These are phyloP conservation scores for Standfussiana lucernea DNA, from an alignment of 2,888 invertebrate genomes.

Conservation along the genomic window DNA sequence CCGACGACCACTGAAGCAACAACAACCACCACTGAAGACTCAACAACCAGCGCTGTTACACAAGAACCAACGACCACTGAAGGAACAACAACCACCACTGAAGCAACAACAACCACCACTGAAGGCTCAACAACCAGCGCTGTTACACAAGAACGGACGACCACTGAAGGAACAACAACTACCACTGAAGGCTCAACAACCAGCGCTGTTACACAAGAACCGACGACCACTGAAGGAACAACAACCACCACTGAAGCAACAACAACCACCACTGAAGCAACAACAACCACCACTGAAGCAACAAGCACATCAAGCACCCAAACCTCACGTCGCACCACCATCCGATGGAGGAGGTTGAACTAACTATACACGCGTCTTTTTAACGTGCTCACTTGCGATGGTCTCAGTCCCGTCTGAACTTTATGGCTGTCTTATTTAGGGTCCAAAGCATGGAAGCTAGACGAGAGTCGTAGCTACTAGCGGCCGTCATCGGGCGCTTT, in stretches of 20 bases:
- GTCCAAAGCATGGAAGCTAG: neutral
- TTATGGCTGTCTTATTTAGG: neutral
- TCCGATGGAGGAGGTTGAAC: slow-evolving; percentile 43
- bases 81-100: neutral
- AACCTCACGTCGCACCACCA: slow-evolving; percentile 9
- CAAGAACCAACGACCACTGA: too few relatives aligned
- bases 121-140: neutral
- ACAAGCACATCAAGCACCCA: neutral
- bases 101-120: neutral
- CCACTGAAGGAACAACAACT: too few relatives aligned
- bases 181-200: too few relatives aligned
- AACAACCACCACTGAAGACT: too few relatives aligned
- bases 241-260: neutral
- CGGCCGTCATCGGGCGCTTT: neutral
- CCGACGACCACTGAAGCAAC: too few relatives aligned
- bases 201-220: too few relatives aligned
- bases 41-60: too few relatives aligned
- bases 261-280: neutral
- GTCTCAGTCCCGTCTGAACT: neutral
- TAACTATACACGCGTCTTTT: neutral
- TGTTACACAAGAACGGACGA: too few relatives aligned
- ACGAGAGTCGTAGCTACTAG: neutral
- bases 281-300: neutral
- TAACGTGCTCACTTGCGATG: neutral
- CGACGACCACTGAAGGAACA: neutral